Evolutionary conservation across 2,888 invertebrate genomes (phyloP).

Genomic region (Mayetiola destructor): DNA sequence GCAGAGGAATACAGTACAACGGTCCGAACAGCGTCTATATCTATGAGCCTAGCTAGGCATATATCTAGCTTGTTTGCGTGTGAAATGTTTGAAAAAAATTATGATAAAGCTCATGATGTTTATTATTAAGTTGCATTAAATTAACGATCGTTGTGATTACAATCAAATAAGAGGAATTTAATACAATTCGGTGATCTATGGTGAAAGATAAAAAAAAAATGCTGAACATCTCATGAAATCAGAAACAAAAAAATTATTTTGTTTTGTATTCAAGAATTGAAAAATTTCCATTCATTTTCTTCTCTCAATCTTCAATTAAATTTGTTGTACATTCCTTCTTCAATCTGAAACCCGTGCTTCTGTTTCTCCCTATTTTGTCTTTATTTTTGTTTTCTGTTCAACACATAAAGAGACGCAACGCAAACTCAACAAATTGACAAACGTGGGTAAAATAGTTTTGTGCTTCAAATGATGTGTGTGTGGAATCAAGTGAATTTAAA

Average conservation of each 20-base stretch:
- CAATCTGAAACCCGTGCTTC: background rate
- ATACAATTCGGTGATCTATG: too few species aligned
- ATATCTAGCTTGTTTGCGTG: too few species aligned
- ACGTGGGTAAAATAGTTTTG: background rate
- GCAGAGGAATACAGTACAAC: too few species aligned
- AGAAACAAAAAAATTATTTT: background rate
- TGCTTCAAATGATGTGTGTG: background rate
- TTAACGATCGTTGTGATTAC: too few species aligned
- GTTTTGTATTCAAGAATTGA: background rate
- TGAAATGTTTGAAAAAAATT: too few species aligned
- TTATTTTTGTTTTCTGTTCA: background rate
- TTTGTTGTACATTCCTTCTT: too few species aligned
- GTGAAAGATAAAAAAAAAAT: too few species aligned
- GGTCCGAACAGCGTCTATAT: too few species aligned
- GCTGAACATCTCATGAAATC: background rate
- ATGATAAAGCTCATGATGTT: too few species aligned
- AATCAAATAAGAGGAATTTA: too few species aligned
- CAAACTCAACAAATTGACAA: background rate
- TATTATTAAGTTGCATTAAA: too few species aligned
- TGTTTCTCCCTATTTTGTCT: background rate
- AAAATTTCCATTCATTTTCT: background rate
- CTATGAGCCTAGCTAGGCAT: too few species aligned
- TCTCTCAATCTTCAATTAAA: constrained; percentile 4
- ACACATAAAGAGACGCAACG: background rate
- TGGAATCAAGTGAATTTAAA: background rate